Conservation (phyloP, 1,140 invertebrate genomes). For the Periplaneta americana region DNA sequence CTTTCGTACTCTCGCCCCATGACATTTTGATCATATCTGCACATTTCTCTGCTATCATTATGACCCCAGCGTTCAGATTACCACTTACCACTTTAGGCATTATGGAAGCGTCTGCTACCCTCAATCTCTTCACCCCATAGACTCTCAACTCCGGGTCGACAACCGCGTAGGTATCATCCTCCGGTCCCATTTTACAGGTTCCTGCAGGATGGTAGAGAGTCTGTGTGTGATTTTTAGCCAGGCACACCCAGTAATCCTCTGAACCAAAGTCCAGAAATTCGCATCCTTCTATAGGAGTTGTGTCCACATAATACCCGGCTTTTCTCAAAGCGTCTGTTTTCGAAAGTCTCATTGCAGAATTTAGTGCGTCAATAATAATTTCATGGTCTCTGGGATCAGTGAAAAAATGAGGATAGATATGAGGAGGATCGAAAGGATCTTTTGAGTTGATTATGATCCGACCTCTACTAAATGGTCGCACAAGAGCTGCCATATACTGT, state of each 20-base stretch:
- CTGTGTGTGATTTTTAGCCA: conserved; percentile 64
- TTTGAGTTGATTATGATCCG: conserved; percentile 54
- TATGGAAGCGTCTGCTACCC: conserved; percentile 25
- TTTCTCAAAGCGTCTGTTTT: background rate
- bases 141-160: conserved; percentile 37
- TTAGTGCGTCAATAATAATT: conserved; percentile 26
- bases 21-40: conserved; percentile 75
- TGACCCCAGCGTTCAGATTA: conserved; percentile 73
- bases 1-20: too few relatives aligned
- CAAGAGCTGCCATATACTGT: conserved; percentile 46
- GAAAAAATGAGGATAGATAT: conserved; percentile 79
- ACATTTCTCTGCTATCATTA: conserved; percentile 80
- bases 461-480: conserved; percentile 67
- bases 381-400: conserved; percentile 60
- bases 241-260: conserved; percentile 74
- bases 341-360: background rate
- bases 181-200: conserved; percentile 53
- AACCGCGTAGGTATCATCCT: conserved; percentile 38
- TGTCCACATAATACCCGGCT: conserved; percentile 61
- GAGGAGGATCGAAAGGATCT: conserved; percentile 63
- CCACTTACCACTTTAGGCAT: conserved; percentile 36
- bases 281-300: conserved; percentile 63
- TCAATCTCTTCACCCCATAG: conserved; percentile 16
- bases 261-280: conserved; percentile 63
- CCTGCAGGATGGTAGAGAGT: conserved; percentile 71